phyloP scores from a whole-genome alignment of 1,140 invertebrate genomes.

The Drosophila grimshawi region DNA sequence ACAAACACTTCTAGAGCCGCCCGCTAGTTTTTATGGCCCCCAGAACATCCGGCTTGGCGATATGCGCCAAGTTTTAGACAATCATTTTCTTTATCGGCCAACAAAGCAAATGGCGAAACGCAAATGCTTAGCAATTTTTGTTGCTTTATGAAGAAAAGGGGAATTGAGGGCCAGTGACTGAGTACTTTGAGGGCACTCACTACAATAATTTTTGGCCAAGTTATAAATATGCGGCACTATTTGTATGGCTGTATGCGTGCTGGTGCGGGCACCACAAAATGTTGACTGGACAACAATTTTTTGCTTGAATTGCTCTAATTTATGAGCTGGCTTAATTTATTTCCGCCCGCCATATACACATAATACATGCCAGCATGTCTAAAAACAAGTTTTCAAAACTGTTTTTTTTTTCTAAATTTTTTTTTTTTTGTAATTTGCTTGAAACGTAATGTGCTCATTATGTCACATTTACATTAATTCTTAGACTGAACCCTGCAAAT shows the following conservation, averaged over 20 bases:
- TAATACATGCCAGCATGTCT: constrained; percentile 34
- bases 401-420: neutral
- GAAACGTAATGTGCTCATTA: no score
- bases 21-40: constrained; percentile 70
- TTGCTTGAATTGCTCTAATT: constrained; percentile 62
- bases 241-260: constrained; percentile 27
- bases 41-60: constrained; percentile 70
- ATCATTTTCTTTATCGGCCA: constrained; percentile 68
- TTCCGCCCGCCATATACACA: constrained; percentile 44
- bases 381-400: constrained; percentile 15
- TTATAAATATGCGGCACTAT: constrained; percentile 59
- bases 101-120: constrained; percentile 62
- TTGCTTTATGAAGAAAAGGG: neutral
- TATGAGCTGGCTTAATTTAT: constrained; percentile 80
- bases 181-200: constrained; percentile 7
- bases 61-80: constrained; percentile 77
- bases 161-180: constrained; percentile 2
- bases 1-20: constrained; percentile 30
- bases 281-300: constrained; percentile 58
- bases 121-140: constrained; percentile 58
- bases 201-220: constrained; percentile 50
- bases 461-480: no score
- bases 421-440: neutral
- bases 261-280: constrained; percentile 34
- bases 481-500: no score